Evolutionary conservation across 2,113 vertebrate genomes (phyloP).

Genomic region (Pelusios castaneus): DNA sequence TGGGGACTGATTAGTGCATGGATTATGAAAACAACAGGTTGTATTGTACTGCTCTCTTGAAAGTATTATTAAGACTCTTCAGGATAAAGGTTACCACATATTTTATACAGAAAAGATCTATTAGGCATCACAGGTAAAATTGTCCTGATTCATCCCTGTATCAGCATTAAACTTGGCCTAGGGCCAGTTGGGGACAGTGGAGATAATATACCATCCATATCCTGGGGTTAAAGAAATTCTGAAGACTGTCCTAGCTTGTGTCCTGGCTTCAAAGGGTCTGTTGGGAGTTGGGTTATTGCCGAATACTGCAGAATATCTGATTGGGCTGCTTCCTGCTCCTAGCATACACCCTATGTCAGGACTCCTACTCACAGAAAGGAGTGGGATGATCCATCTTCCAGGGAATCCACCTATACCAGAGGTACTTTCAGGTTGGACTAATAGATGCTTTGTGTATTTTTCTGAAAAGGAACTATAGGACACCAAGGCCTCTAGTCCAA

Average conservation of each 20-base stretch:
- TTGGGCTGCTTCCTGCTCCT: too few species aligned
- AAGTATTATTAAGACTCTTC: neutral
- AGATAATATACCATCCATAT: neutral
- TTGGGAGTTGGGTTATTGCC: neutral
- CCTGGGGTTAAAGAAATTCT: neutral
- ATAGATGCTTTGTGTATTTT: neutral
- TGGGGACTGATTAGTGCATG: neutral
- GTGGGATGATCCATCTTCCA: neutral
- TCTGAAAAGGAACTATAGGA: neutral
- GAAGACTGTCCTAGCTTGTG: neutral
- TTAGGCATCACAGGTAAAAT: neutral
- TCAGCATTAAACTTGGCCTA: neutral
- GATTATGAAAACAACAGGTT: neutral
- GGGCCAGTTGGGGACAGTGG: fast-evolving
- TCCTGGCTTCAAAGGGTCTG: neutral
- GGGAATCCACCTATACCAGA: neutral
- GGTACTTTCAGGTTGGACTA: neutral
- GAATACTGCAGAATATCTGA: too few species aligned
- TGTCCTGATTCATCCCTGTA: neutral
- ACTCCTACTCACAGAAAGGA: neutral
- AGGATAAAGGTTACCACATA: neutral
- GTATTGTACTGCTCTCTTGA: neutral
- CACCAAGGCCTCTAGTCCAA: neutral
- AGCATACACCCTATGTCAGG: too few species aligned
- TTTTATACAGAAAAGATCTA: neutral